Base-by-base conservation (phyloP, 1,140 invertebrate genomes). In the Musca domestica region DNA sequence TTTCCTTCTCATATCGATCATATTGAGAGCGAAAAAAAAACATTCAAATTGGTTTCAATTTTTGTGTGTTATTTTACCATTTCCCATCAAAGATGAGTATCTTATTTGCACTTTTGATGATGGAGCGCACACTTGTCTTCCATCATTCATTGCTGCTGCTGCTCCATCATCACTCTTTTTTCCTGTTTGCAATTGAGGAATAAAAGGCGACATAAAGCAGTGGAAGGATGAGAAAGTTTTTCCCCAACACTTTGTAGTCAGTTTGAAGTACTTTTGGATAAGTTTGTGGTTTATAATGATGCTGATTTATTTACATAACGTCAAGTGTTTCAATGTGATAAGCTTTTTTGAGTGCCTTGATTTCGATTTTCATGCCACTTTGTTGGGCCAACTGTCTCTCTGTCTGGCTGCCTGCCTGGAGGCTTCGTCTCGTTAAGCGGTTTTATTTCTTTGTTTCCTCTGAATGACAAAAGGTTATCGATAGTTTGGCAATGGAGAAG, bases 271-370 rank as follows among this genome's bases (percentile, higher is more conserved):
- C 34, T 41, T 30, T 61, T 22, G 17, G 7, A 61, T 34, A 34
- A 17, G 30, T 61, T 17, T 41, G 19, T 19, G 25, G 27, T 61
- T 41, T 61, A 61, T 61, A 61, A 61, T 34, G 56, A 61, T 61
- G 56, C 56, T 61, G 56, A 61, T 61, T 61, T 61, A 61, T 61
- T 61, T 61, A 61, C 56, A 61, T 34, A 61, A 61, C 56, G 25
- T 34, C 56, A 61, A 61, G 56, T 61, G 56, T 61, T 61, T 61
- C 27, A n/a, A 30, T 34, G 56, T 61, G 56, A 61, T 61, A 61
- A 61, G 56, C 56, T 34, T 30, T n/a, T 61, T 61, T 61, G 56
- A 34, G 56, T 61, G 27, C 56, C 17, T 2, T 41, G 56, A 41
- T 41, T 41, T 61, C 27, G 17, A 61, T 41, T 25, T 56, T 61